Conservation (phyloP, 2,797 vertebrate species). For the Hippocampus kuda region DNA sequence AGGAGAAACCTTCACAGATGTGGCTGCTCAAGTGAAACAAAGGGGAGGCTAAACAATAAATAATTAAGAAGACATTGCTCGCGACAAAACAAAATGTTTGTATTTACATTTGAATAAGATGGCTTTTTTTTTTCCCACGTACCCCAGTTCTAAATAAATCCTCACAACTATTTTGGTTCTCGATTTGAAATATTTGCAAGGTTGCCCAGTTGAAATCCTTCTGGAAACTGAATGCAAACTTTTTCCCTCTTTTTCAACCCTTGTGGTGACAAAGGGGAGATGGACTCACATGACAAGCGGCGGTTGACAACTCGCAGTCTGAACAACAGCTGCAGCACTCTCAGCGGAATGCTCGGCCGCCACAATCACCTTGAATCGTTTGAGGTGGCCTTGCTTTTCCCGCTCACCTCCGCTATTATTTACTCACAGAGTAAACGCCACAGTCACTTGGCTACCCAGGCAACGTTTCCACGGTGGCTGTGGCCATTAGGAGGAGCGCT, state of each 20-base stretch:
- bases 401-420: slow-evolving; percentile 3
- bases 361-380: slow-evolving; percentile 7
- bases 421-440: slow-evolving; percentile 10
- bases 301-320: background rate
- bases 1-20: background rate
- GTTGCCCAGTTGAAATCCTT: too few species aligned
- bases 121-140: too few species aligned
- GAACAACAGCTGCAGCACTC: background rate
- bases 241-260: background rate
- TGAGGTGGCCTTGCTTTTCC: background rate
- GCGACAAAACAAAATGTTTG: too few species aligned
- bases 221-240: background rate
- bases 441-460: slow-evolving; percentile 7
- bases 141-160: too few species aligned
- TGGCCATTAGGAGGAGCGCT: slow-evolving; percentile 18
- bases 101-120: too few species aligned
- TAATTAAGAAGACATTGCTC: too few species aligned
- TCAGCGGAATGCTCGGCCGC: slow-evolving; percentile 7
- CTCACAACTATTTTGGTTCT: too few species aligned
- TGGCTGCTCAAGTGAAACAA: too few species aligned
- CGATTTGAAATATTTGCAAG: too few species aligned
- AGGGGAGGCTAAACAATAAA: too few species aligned
- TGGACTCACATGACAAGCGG: background rate
- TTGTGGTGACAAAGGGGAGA: too few species aligned
- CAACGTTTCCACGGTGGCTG: slow-evolving; percentile 9